phyloP scores from a whole-genome alignment of 2,797 vertebrate genomes.

The Meda fulgida region DNA sequence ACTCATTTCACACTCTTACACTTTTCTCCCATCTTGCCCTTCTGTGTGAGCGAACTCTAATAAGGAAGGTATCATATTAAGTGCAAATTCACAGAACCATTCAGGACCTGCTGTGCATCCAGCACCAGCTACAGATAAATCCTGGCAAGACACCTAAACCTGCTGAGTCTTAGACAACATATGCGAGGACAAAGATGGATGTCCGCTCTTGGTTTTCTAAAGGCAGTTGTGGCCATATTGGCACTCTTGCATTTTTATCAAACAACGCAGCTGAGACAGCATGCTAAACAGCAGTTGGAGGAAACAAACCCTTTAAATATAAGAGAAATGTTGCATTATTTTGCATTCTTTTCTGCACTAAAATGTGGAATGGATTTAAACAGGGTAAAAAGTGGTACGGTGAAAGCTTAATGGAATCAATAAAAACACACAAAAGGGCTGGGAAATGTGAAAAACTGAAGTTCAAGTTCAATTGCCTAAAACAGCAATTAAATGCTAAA shows the following conservation, averaged over 20 bases:
- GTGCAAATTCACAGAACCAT: constrained; percentile 1
- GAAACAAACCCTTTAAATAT: background rate
- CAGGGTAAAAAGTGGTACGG: background rate
- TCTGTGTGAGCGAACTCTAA: constrained; percentile 12
- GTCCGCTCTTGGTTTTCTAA: background rate
- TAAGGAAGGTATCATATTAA: constrained; percentile 5
- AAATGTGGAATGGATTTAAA: background rate
- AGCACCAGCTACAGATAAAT: constrained; percentile 1
- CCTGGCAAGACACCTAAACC: constrained; percentile 1
- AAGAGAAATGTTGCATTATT: background rate
- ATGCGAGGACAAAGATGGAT: background rate
- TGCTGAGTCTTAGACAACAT: background rate
- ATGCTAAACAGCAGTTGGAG: background rate
- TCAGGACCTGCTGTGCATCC: constrained; percentile 14
- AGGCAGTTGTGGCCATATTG: constrained; percentile 1
- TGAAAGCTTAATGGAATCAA: background rate
- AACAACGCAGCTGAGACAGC: background rate
- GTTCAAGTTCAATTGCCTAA: background rate
- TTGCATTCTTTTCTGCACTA: background rate
- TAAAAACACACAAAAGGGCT: background rate
- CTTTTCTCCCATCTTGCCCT: background rate
- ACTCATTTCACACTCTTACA: constrained; percentile 18
- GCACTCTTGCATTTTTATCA: background rate
- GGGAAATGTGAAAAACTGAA: background rate
- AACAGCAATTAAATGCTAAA: background rate